Evolutionary conservation across 2,888 invertebrate species (phyloP).

Genomic region (Scrobipalpa costella): DNA sequence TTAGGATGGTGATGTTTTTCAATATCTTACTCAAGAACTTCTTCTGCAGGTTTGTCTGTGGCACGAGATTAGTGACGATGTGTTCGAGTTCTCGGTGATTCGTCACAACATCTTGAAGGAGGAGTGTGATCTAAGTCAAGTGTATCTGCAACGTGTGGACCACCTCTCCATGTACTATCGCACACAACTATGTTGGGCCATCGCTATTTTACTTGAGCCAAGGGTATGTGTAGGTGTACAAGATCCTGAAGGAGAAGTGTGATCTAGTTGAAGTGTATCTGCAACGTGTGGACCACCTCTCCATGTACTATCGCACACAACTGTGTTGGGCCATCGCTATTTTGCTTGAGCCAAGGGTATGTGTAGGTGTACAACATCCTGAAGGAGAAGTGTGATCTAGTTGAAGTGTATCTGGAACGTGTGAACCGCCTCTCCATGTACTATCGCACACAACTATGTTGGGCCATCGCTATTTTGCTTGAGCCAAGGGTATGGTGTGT

Average conservation of each 20-base stretch:
- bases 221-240: slow-evolving; percentile 56
- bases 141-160: slow-evolving; percentile 44
- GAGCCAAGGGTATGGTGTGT: slow-evolving; percentile 57
- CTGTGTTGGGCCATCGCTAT: slow-evolving; percentile 71
- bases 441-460: slow-evolving; percentile 67
- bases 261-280: slow-evolving; percentile 48
- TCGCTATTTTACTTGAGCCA: slow-evolving; percentile 64
- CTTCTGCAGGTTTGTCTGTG: slow-evolving; percentile 57
- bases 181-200: slow-evolving; percentile 71
- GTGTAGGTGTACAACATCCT: slow-evolving; percentile 35
- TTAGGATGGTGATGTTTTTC: no score
- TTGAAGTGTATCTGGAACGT: slow-evolving; percentile 42
- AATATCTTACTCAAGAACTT: no score
- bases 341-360: slow-evolving; percentile 64
- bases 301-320: slow-evolving; percentile 61
- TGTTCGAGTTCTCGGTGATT: slow-evolving; percentile 49
- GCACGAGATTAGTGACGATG: slow-evolving; percentile 46
- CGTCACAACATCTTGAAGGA: slow-evolving; percentile 45
- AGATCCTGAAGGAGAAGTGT: slow-evolving; percentile 52
- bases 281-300: slow-evolving; percentile 47
- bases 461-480: slow-evolving; percentile 64
- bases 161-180: slow-evolving; percentile 55
- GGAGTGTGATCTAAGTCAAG: slow-evolving; percentile 54
- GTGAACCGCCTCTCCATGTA: slow-evolving; percentile 51
- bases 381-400: slow-evolving; percentile 54